Evolutionary conservation across 2,888 invertebrate genomes (phyloP).

Genomic region (Hyposoter dolosus): DNA sequence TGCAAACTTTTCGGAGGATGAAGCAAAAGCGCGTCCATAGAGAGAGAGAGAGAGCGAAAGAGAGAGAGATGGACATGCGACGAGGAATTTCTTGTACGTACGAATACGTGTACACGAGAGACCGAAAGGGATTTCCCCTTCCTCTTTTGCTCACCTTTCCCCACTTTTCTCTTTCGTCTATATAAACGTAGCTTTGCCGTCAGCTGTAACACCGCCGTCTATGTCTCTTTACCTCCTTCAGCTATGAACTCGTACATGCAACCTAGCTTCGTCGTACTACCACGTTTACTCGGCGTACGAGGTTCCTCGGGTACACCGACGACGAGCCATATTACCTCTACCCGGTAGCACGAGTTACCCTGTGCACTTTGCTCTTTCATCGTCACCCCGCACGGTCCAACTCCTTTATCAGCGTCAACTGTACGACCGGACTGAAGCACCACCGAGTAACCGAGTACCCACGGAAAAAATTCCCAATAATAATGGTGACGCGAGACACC

Average conservation of each 20-base stretch:
- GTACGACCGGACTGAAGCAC: conserved; percentile 51
- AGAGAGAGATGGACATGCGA: conserved; percentile 53
- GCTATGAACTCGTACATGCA: conserved; percentile 48
- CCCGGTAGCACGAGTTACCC: conserved; percentile 46
- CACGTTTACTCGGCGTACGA: background rate
- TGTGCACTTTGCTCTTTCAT: conserved; percentile 59
- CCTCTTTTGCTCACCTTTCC: background rate
- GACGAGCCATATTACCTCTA: conserved; percentile 49
- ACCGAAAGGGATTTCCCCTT: conserved; percentile 55
- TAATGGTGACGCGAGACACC: conserved; percentile 19
- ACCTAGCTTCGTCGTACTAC: background rate
- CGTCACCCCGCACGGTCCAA: conserved; percentile 28
- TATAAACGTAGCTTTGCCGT: conserved; percentile 55
- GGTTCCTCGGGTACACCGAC: conserved; percentile 28
- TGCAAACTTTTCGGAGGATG: conserved; percentile 59
- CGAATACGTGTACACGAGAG: conserved; percentile 23
- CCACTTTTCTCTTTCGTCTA: conserved; percentile 21
- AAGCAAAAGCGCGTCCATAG: conserved; percentile 21
- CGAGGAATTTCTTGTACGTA: conserved; percentile 54
- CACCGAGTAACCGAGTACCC: conserved; percentile 16
- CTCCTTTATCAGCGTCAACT: conserved; percentile 55
- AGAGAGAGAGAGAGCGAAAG: conserved; percentile 46
- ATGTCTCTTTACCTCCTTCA: conserved; percentile 42
- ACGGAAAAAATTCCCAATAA: conserved; percentile 55
- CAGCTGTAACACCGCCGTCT: conserved; percentile 22